phyloP scores from a whole-genome alignment of 92 coral and sea anemone species.

The Zoanthus sociatus region DNA sequence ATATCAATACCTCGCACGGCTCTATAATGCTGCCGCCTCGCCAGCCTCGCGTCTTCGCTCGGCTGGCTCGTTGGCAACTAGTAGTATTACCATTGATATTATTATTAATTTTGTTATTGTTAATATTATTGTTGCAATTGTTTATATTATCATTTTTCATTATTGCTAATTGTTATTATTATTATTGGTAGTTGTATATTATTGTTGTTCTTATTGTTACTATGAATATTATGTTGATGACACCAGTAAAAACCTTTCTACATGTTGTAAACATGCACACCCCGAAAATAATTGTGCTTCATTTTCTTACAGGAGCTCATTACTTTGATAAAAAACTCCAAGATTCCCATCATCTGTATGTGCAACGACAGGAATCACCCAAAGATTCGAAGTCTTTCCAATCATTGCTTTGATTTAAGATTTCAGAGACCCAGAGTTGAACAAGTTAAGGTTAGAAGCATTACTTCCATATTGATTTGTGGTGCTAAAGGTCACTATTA shows the following conservation, averaged over 20 bases:
- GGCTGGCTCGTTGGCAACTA: no score
- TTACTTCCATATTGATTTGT: background rate
- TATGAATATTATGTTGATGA: no score
- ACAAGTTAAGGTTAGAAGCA: slow-evolving; percentile 81
- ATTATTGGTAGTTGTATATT: no score
- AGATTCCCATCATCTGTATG: slow-evolving; percentile 98
- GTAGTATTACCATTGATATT: no score
- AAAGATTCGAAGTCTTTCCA: slow-evolving; percentile 93
- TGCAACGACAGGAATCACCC: slow-evolving; percentile 97
- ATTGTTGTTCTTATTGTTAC: background rate
- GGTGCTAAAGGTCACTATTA: no score
- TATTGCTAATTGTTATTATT: background rate
- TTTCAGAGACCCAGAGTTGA: slow-evolving; percentile 94
- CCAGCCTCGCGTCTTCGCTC: no score
- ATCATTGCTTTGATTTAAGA: slow-evolving; percentile 93
- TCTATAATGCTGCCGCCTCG: no score
- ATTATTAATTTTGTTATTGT: no score
- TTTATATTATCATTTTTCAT: background rate
- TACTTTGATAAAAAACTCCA: slow-evolving; percentile 81
- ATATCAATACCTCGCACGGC: no score
- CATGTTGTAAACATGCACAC: background rate
- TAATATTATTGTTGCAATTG: background rate
- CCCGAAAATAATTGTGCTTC: background rate
- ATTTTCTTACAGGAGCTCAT: slow-evolving; percentile 79
- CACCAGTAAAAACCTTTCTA: no score